phyloP scores from a whole-genome alignment of 92 coral and sea anemone genomes.

The Pocillopora grandis region DNA sequence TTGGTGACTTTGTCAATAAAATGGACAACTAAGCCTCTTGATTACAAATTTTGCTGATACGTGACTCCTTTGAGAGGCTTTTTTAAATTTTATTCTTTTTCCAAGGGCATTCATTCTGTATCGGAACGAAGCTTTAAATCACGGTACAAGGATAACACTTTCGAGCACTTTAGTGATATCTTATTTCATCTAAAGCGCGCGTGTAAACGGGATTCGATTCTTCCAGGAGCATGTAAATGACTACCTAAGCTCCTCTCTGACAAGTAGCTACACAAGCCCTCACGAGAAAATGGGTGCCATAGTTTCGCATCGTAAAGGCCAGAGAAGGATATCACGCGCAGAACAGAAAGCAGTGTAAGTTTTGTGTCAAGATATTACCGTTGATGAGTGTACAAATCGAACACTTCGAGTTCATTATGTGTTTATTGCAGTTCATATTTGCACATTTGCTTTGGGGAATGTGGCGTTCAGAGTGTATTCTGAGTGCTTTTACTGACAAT shows the following conservation, averaged over 20 bases:
- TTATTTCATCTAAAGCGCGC: background rate
- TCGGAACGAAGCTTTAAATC: background rate
- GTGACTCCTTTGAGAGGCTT: conserved; percentile 1
- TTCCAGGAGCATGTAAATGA: background rate
- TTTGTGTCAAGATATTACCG: background rate
- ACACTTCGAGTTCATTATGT: background rate
- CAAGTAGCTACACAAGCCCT: background rate
- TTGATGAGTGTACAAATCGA: background rate
- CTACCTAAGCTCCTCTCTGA: background rate
- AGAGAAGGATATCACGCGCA: conserved; percentile 34
- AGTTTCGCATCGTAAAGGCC: conserved; percentile 50
- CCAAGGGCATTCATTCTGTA: background rate
- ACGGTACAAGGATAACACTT: background rate
- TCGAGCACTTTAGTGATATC: background rate
- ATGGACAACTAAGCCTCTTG: background rate
- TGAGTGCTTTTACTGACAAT: background rate
- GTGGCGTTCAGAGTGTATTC: background rate
- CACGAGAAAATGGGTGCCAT: conserved; percentile 57
- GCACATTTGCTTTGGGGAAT: conserved; percentile 1
- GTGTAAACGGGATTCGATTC: background rate
- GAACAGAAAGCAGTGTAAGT: conserved; percentile 66
- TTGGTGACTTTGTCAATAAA: conserved; percentile 17
- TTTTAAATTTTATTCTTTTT: background rate
- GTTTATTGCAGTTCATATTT: background rate
- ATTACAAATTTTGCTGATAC: background rate